A percentile compares a stretch with the other conserved stretches of the same genome.
These are phyloP conservation scores for Heliconius hewitsoni DNA, from an alignment of 1,140 invertebrate genomes.

Conservation along the genomic window DNA sequence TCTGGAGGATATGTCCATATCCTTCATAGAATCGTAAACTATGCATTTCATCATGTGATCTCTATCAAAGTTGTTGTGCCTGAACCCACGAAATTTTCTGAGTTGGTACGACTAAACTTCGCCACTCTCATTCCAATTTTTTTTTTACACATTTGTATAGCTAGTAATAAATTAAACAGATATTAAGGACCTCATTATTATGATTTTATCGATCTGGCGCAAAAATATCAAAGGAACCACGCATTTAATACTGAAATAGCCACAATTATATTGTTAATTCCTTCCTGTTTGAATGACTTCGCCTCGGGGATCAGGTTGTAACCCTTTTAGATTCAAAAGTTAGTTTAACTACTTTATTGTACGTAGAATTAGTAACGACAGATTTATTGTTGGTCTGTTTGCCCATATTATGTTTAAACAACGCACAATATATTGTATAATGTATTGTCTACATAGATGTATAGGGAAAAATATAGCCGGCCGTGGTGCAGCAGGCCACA, in stretches of 20 bases:
- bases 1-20: no score
- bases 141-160: no score
- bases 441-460: no score
- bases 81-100: no score
- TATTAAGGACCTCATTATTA: neutral
- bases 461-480: no score
- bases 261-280: neutral
- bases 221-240: neutral
- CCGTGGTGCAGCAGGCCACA: no score
- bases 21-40: no score
- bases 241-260: neutral
- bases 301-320: neutral
- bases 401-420: neutral
- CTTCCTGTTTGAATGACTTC: neutral
- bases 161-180: no score
- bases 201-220: neutral
- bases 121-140: no score
- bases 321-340: conserved; percentile 1
- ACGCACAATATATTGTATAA: neutral
- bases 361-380: neutral
- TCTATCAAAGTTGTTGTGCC: no score
- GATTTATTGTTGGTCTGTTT: neutral
- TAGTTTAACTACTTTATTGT: neutral
- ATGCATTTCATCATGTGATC: no score
- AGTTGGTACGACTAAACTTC: no score